Base-by-base conservation (phyloP, 2,888 invertebrate species). In the Rhingia campestris region DNA sequence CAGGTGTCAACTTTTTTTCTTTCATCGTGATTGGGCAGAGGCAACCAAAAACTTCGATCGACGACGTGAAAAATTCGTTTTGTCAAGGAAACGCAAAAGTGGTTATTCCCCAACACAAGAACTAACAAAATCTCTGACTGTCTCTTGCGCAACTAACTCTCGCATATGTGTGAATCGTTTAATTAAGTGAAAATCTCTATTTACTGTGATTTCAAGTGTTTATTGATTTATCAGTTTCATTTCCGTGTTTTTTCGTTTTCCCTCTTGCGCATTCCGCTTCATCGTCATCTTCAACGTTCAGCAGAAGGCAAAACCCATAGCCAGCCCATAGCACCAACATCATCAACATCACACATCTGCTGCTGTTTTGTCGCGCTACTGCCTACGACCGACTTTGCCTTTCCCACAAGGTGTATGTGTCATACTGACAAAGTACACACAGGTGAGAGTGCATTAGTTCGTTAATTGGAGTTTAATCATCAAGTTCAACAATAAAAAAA, bases 1-100 rank as follows among this genome's bases (percentile, higher is more conserved):
- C 84, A 84, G 84, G 84, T 84, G 84, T 84, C 84, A 84, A 75
- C 14, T 77, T 84, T 80, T 77, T 84, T 80, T 45, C 56, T 70
- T 51, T 10, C 58, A 75, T 70, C 74, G 79, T 84, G 80, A 84
- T 79, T 84, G 66, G 66, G 54, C 54, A 22, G 41, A 61, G 59
- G 79, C 54, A 84, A 53, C 47, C 45, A 56, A 63, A 82, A 72
- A 69, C 39, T 82, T 79, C 69, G 63, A 73, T 77, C 77, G 54
- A 81, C 32, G 73, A 63, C 22, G 22, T 22, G 22, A 77, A 58
- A 77, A 77, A 53, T 61, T 51, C 63, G 33, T 82, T 77, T 72
- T 61, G 10, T 32, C 22, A 45, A 45, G 58, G 22, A 73, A 73
- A 59, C 64, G 35, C 53, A 12, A 67, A 64, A 64, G 51, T 10